Evolutionary conservation across 2,797 vertebrate genomes (phyloP).

Genomic region (Microctenopoma lineatum): DNA sequence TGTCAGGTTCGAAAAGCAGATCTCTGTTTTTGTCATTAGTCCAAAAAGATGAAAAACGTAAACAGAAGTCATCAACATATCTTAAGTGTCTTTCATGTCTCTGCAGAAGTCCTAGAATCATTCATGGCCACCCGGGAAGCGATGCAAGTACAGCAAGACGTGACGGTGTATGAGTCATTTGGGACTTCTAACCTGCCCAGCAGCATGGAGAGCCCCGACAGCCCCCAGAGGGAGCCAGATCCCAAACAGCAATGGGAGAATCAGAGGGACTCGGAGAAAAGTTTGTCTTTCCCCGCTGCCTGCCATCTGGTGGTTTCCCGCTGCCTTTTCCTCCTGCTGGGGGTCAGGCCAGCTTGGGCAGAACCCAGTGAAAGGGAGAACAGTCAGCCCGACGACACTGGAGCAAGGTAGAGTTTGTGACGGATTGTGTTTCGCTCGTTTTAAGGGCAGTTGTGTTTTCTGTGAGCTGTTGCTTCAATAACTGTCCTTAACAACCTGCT

Average conservation of each 20-base stretch:
- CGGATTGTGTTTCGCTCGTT: background rate
- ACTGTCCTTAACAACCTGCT: conserved; percentile 16
- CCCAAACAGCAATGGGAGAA: conserved; percentile 73
- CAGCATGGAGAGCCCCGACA: conserved; percentile 81
- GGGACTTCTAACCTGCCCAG: conserved; percentile 84
- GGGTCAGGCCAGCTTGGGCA: conserved; percentile 83
- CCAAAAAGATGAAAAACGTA: background rate
- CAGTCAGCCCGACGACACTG: conserved; percentile 28
- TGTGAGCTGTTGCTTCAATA: conserved; percentile 4
- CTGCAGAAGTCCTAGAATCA: conserved; percentile 85
- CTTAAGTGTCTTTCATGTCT: background rate
- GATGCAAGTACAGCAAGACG: conserved; percentile 86
- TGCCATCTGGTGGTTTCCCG: conserved; percentile 86
- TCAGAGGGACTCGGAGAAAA: conserved; percentile 72
- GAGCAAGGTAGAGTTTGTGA: conserved; percentile 66
- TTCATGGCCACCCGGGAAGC: conserved; percentile 87
- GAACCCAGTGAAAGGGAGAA: conserved; percentile 70
- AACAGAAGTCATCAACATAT: conserved; percentile 1
- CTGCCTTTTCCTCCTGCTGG: conserved; percentile 85
- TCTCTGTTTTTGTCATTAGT: conserved; percentile 10
- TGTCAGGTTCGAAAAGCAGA: conserved; percentile 79
- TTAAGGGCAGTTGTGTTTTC: conserved; percentile 4
- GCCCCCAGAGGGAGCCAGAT: conserved; percentile 75
- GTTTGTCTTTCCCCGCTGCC: conserved; percentile 79
- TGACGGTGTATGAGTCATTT: conserved; percentile 87